A percentile compares a stretch with the other conserved stretches of the same genome.
phyloP scores from a whole-genome alignment of 1,140 invertebrate genomes.

The Melitaea cinxia region DNA sequence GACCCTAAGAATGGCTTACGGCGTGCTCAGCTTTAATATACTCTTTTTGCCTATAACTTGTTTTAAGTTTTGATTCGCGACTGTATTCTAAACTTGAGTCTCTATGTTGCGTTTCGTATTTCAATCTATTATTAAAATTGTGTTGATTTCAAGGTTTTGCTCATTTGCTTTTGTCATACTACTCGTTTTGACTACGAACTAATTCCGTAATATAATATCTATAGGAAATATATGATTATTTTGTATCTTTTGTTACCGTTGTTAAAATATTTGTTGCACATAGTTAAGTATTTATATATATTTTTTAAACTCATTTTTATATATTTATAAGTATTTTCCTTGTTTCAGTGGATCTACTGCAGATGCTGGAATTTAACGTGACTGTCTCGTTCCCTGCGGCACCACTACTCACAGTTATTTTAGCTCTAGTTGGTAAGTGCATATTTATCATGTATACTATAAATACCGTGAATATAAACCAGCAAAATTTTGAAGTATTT shows the following conservation, averaged over 20 bases:
- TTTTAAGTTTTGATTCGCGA: slow-evolving; percentile 37
- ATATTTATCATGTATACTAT: slow-evolving; percentile 13
- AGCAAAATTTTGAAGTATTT: neutral
- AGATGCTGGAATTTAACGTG: slow-evolving; percentile 98
- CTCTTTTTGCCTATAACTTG: slow-evolving; percentile 24
- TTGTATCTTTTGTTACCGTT: too few relatives aligned
- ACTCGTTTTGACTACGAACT: too few relatives aligned
- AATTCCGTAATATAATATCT: too few relatives aligned
- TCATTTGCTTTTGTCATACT: too few relatives aligned
- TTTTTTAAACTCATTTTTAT: too few relatives aligned
- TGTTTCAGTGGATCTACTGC: slow-evolving; percentile 95
- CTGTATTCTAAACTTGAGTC: slow-evolving; percentile 20
- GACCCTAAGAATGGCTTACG: slow-evolving; percentile 53
- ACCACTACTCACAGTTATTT: slow-evolving; percentile 96
- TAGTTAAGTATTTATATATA: too few relatives aligned
- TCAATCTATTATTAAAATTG: neutral
- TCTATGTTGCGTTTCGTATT: slow-evolving; percentile 41
- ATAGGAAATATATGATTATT: too few relatives aligned
- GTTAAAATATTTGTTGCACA: too few relatives aligned
- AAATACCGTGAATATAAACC: neutral
- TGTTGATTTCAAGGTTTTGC: too few relatives aligned
- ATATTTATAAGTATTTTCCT: slow-evolving; percentile 10
- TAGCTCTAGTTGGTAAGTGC: slow-evolving; percentile 97
- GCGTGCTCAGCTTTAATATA: slow-evolving; percentile 19
- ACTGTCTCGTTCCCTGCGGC: slow-evolving; percentile 97